These are phyloP conservation scores for Muschampia plurimacula DNA, from an alignment of 2,888 invertebrate genomes.

Conservation along the genomic window DNA sequence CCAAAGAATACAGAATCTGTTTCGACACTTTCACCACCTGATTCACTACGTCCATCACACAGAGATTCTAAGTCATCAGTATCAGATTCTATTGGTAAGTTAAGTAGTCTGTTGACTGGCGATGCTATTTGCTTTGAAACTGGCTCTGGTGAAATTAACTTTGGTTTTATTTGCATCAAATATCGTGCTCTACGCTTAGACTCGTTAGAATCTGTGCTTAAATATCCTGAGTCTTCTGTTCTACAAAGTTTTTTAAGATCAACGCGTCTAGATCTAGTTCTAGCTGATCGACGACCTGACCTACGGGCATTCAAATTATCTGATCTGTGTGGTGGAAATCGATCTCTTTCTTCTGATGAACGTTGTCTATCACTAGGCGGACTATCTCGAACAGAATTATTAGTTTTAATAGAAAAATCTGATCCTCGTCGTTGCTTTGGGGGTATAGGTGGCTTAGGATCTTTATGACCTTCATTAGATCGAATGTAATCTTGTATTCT, in stretches of 20 bases:
- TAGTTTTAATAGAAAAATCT: conserved; percentile 63
- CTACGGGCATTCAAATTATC: conserved; percentile 71
- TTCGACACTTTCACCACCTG: conserved; percentile 94
- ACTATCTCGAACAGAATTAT: conserved; percentile 59
- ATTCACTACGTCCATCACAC: conserved; percentile 93
- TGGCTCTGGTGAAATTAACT: conserved; percentile 58
- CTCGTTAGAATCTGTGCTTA: conserved; percentile 93
- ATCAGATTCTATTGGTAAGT: conserved; percentile 81
- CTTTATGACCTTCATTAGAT: conserved; percentile 51
- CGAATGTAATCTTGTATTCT: conserved; percentile 67
- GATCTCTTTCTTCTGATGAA: conserved; percentile 70
- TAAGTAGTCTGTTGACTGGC: conserved; percentile 58
- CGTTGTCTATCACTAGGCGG: conserved; percentile 68
- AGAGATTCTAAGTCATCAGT: conserved; percentile 92
- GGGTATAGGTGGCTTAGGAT: conserved; percentile 74
- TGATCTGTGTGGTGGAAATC: conserved; percentile 64
- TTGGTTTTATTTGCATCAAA: conserved; percentile 75
- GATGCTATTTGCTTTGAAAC: conserved; percentile 52
- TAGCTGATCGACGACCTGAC: conserved; percentile 72
- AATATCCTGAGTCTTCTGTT: conserved; percentile 92
- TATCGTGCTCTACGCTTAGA: conserved; percentile 81
- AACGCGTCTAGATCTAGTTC: conserved; percentile 73
- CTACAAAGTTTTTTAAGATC: conserved; percentile 73
- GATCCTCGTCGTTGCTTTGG: conserved; percentile 67
- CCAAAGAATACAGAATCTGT: conserved; percentile 95